Evolutionary conservation across 2,888 invertebrate species (phyloP), one percentile per base, ranked within the genome.

Genomic region (Dicranocentrus wangi): DNA sequence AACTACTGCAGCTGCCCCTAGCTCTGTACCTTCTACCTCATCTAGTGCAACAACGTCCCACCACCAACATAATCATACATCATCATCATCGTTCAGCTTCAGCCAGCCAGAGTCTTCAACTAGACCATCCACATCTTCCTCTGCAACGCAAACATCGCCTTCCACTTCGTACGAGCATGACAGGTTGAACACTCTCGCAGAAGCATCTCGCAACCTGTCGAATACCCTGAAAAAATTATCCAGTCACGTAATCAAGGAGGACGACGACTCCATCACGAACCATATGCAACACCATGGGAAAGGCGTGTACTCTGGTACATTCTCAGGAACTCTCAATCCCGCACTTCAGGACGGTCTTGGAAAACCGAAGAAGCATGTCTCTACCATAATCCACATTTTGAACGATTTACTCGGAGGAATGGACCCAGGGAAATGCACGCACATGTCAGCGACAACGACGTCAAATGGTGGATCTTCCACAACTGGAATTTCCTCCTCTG

Each of bases 291-390:
- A 97, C 88, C 95, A 97, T 87, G 95, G 97, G 85, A 95, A 95
- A 89, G 97, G 97, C 87, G 95, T 97, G 84, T 98, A 97, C 90
- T 97, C 97, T 15, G 98, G 98, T 84, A 97, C 97, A 82, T 98
- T 98, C 89, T 97, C 86, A 88, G 97, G 97, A 71, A 97, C 97
- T 19, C 89, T 97, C 71, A 97, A 97, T 89, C 97, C 97, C 70
- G 95, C 96, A 58, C 91, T 97, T 65, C 97, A 97, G 90, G 97
- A 97, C 89, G 93, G 92, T 87, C 94, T 94, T 88, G 97, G 97
- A 13, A 92, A 95, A 87, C 97, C 97, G 66, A 95, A 96, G 88
- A 92, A 97, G 83, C 96, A 97, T 89, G 96, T 97, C 87, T 95
- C 95, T 78, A 98, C 97, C 60, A 97, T 98, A 85, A 96, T 97